Percentiles rank a stretch among this genome's conserved stretches.
Evolutionary conservation across 2,888 invertebrate genomes (phyloP).

Genomic region (Xanthorhoe spadicearia): DNA sequence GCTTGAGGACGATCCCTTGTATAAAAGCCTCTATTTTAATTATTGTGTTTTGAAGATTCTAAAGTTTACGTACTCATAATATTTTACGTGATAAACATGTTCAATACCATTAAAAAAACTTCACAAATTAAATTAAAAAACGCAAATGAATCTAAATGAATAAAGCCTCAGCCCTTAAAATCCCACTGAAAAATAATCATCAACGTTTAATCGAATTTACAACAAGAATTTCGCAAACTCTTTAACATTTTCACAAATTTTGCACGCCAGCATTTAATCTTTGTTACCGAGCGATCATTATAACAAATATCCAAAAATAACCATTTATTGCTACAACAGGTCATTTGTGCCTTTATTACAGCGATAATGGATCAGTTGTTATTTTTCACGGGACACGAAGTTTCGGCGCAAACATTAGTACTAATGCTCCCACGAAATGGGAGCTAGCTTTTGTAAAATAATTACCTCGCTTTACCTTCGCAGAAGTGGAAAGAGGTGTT

Average conservation of each 20-base stretch:
- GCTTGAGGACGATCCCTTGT: too few species aligned
- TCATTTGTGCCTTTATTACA: slow-evolving; percentile 59
- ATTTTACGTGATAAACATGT: too few species aligned
- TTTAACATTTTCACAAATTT: slow-evolving; percentile 11
- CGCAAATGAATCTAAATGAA: neutral
- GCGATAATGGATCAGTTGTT: slow-evolving; percentile 66
- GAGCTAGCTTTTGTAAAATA: slow-evolving; percentile 59
- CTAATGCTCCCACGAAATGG: slow-evolving; percentile 63
- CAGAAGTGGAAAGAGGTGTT: slow-evolving; percentile 51
- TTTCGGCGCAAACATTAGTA: slow-evolving; percentile 66
- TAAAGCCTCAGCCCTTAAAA: neutral
- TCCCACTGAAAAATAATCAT: slow-evolving; percentile 2
- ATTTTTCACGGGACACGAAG: slow-evolving; percentile 65
- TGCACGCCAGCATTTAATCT: slow-evolving; percentile 34
- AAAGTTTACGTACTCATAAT: too few species aligned
- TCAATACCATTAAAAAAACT: neutral
- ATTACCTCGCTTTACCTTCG: slow-evolving; percentile 61
- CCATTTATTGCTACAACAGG: slow-evolving; percentile 49
- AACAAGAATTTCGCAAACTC: slow-evolving; percentile 4
- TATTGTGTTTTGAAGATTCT: too few species aligned
- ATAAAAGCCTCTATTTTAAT: too few species aligned
- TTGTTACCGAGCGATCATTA: slow-evolving; percentile 38
- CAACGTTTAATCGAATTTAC: slow-evolving; percentile 2
- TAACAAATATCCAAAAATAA: slow-evolving; percentile 52
- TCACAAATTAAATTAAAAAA: neutral